phyloP scores from a whole-genome alignment of 2,888 invertebrate genomes.

The Cryptus viduatorius region DNA sequence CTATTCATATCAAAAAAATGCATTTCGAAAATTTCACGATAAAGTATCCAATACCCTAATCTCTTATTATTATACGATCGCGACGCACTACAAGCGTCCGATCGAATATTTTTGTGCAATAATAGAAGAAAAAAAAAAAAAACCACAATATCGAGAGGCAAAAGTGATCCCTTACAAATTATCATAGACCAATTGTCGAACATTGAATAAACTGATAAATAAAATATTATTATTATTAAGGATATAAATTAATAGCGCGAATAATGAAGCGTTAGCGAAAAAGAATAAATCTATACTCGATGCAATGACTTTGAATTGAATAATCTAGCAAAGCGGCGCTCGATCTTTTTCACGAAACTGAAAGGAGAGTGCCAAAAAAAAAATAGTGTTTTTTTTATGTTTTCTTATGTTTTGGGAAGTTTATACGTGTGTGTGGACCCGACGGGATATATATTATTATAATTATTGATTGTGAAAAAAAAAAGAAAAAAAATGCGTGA shows the following conservation, averaged over 20 bases:
- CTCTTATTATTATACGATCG: constrained; percentile 20
- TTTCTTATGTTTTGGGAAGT: constrained; percentile 72
- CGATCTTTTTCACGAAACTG: constrained; percentile 78
- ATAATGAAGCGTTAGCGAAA: constrained; percentile 56
- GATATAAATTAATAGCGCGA: constrained; percentile 49
- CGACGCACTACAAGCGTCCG: background rate
- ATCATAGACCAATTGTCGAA: constrained; percentile 67
- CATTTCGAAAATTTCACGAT: constrained; percentile 22
- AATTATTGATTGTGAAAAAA: constrained; percentile 1
- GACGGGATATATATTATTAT: constrained; percentile 57
- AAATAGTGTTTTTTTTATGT: constrained; percentile 75
- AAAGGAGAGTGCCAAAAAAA: constrained; percentile 81
- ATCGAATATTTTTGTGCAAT: constrained; percentile 54
- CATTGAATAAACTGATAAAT: constrained; percentile 61
- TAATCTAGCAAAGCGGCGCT: constrained; percentile 81
- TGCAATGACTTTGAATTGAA: constrained; percentile 85
- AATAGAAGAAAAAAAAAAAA: constrained; percentile 12
- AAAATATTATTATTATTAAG: constrained; percentile 52
- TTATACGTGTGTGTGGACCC: constrained; percentile 77
- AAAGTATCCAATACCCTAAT: constrained; percentile 27
- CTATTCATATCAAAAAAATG: constrained; percentile 55
- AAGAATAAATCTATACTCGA: constrained; percentile 72
- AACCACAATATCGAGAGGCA: constrained; percentile 63
- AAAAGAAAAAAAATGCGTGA: constrained; percentile 50
- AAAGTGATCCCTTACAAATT: constrained; percentile 68